These are phyloP conservation scores for Melipona quadrifasciata DNA, from an alignment of 1,140 invertebrate species.

Conservation along the genomic window DNA sequence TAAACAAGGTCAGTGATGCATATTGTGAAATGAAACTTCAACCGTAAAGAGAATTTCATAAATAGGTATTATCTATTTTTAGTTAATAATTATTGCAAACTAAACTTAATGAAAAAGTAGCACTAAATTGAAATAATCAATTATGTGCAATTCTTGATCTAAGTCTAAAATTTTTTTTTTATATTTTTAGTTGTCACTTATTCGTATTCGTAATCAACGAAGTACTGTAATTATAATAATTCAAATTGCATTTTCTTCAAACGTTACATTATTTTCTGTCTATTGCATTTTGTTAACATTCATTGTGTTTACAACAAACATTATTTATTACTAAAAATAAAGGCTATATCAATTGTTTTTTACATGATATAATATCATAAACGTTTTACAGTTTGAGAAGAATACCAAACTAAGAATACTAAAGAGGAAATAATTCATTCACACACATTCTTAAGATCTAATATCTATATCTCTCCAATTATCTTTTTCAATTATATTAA, in stretches of 20 bases:
- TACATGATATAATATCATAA: no score
- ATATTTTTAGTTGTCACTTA: neutral
- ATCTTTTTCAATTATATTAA: neutral
- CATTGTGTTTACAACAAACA: neutral
- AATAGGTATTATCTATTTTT: no score
- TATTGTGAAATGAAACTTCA: no score
- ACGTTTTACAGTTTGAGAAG: neutral
- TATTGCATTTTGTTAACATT: neutral
- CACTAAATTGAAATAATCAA: no score
- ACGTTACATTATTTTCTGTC: neutral
- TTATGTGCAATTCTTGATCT: no score
- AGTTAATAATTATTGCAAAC: no score
- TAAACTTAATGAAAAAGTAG: no score
- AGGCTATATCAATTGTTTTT: neutral
- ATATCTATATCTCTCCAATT: neutral
- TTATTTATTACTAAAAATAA: neutral
- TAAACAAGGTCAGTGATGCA: no score
- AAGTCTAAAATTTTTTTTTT: neutral
- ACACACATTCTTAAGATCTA: neutral
- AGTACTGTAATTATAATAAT: neutral
- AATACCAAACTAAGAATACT: neutral
- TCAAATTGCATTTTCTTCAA: neutral
- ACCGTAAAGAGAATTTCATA: no score
- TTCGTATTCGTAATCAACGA: neutral
- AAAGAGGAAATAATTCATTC: neutral